Percentiles rank a stretch among this genome's conserved stretches.
Evolutionary conservation across 2,113 vertebrate species (phyloP).

Genomic region (Plectropomus leopardus): DNA sequence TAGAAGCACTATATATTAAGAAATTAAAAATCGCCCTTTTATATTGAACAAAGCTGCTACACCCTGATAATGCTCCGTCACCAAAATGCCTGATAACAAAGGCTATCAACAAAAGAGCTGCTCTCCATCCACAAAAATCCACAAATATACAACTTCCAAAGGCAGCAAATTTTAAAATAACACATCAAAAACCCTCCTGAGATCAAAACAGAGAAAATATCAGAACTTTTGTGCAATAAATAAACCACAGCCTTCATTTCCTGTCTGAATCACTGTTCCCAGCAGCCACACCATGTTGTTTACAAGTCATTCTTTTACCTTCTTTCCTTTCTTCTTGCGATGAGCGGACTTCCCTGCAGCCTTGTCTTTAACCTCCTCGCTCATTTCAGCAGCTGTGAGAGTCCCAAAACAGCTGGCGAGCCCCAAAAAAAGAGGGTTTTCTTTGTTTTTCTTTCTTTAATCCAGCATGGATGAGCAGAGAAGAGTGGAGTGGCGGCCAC

Average conservation of each 20-base stretch:
- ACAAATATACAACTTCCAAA: neutral
- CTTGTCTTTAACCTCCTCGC: conserved; percentile 82
- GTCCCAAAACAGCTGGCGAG: conserved; percentile 59
- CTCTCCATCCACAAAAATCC: conserved; percentile 17
- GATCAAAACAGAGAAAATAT: neutral
- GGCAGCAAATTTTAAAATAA: neutral
- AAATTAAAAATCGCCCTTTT: neutral
- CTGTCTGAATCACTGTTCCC: conserved; percentile 17
- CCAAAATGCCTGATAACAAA: conserved; percentile 20
- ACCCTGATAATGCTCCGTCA: conserved; percentile 5
- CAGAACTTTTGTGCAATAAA: conserved; percentile 11
- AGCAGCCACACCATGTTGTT: conserved; percentile 61
- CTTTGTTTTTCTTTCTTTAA: conserved; percentile 53
- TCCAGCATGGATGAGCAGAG: conserved; percentile 76
- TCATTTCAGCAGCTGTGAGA: conserved; percentile 74
- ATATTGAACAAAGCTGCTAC: neutral
- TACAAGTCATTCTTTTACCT: conserved; percentile 76
- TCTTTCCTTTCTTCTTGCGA: conserved; percentile 84
- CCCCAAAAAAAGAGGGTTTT: conserved; percentile 38
- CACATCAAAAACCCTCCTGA: neutral
- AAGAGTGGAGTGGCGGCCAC: conserved; percentile 66
- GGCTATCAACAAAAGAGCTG: conserved; percentile 32
- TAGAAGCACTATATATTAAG: neutral
- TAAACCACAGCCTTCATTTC: neutral
- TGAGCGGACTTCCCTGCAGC: conserved; percentile 73